Evolutionary conservation across 2,797 vertebrate genomes (phyloP).

Genomic region (Manis javanica): DNA sequence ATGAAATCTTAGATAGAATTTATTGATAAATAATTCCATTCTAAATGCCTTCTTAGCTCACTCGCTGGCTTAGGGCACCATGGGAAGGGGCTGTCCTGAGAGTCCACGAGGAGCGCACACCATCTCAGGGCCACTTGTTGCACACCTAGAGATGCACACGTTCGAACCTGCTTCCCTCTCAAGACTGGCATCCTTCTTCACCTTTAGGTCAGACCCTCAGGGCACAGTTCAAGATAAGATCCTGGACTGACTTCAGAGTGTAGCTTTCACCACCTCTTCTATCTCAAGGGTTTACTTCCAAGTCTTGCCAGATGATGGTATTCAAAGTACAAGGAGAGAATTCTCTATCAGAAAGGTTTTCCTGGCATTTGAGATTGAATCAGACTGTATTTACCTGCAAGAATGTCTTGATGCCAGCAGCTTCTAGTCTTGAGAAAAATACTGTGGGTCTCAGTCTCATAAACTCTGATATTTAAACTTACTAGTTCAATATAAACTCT

Average conservation of each 20-base stretch:
- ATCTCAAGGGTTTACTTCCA: neutral
- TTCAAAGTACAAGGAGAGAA: neutral
- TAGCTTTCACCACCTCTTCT: neutral
- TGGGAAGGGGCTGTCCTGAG: neutral
- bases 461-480: conserved; percentile 61
- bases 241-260: neutral
- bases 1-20: neutral
- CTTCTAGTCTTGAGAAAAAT: neutral
- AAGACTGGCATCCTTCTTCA: neutral
- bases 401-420: neutral
- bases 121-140: neutral
- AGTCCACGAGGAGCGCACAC: neutral
- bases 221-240: neutral
- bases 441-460: neutral
- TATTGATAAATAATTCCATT: neutral
- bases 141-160: rapidly evolving
- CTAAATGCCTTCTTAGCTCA: neutral
- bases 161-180: neutral
- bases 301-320: neutral
- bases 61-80: neutral
- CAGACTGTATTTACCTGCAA: neutral
- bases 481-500: neutral
- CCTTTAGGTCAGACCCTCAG: neutral
- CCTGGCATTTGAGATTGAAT: neutral
- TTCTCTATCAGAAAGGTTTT: neutral